phyloP scores from a whole-genome alignment of 2,113 vertebrate species.

The Phalacrocorax carbo region DNA sequence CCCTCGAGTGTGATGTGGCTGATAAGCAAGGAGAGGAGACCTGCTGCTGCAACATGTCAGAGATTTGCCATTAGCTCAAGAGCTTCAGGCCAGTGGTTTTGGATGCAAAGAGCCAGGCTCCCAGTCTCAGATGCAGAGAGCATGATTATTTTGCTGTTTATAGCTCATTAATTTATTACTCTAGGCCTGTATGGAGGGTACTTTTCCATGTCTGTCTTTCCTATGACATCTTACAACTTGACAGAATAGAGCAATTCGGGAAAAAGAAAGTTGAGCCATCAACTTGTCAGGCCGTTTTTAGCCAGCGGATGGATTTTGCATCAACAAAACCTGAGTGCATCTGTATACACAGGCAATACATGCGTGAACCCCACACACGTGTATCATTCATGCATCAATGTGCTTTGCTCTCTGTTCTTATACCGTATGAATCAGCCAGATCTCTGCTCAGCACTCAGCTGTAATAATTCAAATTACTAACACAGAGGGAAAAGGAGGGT shows the following conservation, averaged over 20 bases:
- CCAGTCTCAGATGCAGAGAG: not conserved
- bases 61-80: not conserved
- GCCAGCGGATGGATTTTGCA: not conserved
- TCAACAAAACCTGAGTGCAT: not conserved
- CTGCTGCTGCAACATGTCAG: not conserved
- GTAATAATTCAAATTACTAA: not conserved
- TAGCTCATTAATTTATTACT: conserved; percentile 41
- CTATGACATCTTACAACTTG: not conserved
- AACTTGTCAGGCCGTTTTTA: not conserved
- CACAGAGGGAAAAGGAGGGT: not conserved
- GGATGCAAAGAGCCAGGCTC: not conserved
- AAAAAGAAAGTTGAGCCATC: not conserved
- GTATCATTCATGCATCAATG: not conserved
- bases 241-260: not conserved
- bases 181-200: not conserved
- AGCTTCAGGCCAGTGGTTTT: not conserved
- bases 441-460: not conserved
- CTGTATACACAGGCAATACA: not conserved
- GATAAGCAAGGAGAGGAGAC: not conserved
- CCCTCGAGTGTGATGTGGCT: not conserved
- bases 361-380: fast-evolving
- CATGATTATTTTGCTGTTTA: not conserved
- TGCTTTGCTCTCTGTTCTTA: not conserved
- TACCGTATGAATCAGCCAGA: not conserved
- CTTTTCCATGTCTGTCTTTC: not conserved